phyloP scores from a whole-genome alignment of 2,888 invertebrate species.

The Tiliacea citrago region DNA sequence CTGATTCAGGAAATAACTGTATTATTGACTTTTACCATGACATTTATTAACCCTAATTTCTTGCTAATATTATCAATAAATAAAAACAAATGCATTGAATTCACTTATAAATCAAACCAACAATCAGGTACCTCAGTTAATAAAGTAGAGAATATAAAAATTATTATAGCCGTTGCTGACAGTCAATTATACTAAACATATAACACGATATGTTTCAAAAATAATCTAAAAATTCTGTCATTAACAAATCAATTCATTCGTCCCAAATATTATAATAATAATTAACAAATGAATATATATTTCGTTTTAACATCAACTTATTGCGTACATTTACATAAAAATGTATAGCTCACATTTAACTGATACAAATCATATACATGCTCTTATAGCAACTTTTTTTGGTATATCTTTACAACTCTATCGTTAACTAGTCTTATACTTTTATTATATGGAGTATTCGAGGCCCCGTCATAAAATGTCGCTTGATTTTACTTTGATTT shows the following conservation, averaged over 20 bases:
- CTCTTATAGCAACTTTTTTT: conserved; percentile 55
- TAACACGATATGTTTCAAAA: conserved; percentile 51
- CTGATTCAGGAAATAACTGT: conserved; percentile 37
- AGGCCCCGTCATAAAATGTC: conserved; percentile 35
- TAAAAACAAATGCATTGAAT: conserved; percentile 48
- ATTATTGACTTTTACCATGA: conserved; percentile 39
- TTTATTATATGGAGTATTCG: conserved; percentile 45
- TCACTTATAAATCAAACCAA: conserved; percentile 58
- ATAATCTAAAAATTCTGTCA: conserved; percentile 30
- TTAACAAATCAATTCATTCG: conserved; percentile 24
- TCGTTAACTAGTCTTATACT: conserved; percentile 63
- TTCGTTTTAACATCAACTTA: conserved; percentile 58
- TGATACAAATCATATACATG: conserved; percentile 59
- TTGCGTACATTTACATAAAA: conserved; percentile 55
- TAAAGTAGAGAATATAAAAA: conserved; percentile 50
- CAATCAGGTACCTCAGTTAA: conserved; percentile 65
- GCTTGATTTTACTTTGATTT: conserved; percentile 1
- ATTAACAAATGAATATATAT: conserved; percentile 57
- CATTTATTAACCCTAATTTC: conserved; percentile 54
- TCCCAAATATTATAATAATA: conserved; percentile 17
- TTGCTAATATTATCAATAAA: conserved; percentile 39
- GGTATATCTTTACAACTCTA: conserved; percentile 60
- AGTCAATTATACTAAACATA: conserved; percentile 44
- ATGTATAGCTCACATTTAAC: conserved; percentile 50
- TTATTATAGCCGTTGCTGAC: conserved; percentile 59